A percentile compares a stretch with the other conserved stretches of the same genome.
Evolutionary conservation across 2,888 invertebrate species (phyloP).

Genomic region (Arrhopalites spinosus): DNA sequence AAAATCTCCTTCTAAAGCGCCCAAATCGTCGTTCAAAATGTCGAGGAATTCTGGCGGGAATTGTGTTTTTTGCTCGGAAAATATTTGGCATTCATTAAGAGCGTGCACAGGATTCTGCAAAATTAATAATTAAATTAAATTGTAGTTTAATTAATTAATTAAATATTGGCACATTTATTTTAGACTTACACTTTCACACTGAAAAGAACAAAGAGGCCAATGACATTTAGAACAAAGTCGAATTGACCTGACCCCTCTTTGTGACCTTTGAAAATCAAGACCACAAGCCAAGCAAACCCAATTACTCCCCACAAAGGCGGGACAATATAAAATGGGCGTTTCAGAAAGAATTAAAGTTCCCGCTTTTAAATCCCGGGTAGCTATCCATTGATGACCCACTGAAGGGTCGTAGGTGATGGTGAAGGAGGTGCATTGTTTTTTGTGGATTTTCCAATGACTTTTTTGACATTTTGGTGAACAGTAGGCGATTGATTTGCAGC

Average conservation of each 20-base stretch:
- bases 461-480: neutral
- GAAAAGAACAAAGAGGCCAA: neutral
- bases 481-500: neutral
- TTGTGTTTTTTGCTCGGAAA: neutral
- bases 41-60: neutral
- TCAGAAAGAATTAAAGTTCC: neutral
- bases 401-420: neutral
- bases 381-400: neutral
- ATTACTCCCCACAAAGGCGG: neutral
- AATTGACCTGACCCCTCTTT: neutral
- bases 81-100: neutral
- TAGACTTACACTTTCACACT: neutral
- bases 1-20: no score
- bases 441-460: neutral
- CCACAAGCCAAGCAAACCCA: neutral
- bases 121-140: neutral
- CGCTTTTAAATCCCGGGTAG: neutral
- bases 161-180: neutral
- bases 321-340: neutral
- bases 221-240: neutral
- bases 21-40: neutral
- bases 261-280: neutral
- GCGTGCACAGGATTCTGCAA: neutral
- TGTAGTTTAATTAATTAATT: neutral
- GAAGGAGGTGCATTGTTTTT: neutral